Evolutionary conservation across 2,797 vertebrate species (phyloP), one percentile per base, ranked within the genome.

Genomic region (Paedocypris micromegethes): DNA sequence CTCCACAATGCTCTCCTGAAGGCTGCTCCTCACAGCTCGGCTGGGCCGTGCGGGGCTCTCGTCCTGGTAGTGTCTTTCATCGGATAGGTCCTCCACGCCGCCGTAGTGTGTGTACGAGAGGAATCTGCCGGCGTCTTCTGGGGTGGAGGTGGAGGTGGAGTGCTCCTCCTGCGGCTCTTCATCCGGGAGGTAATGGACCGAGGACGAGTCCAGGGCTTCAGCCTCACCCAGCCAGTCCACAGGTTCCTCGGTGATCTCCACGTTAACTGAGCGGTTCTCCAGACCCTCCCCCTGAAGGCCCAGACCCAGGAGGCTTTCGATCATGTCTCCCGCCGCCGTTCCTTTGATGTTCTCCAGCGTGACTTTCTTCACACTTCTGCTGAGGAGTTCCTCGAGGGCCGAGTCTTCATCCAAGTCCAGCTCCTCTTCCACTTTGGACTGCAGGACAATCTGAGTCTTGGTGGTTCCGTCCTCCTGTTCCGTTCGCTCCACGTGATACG

Each of bases 181-280:
- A 5, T 81, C 83, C 23, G 81, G 82, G 58, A 82, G 80, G 74
- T 80, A 84, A 23, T 23, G 23, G 23, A 23, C 23, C 23, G 23
- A 23, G 23, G 23, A 23, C 23, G 23, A 23, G 1, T 23, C 23
- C 23, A 23, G 23, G 23, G 23, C 23, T 23, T 83, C 88, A 64
- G 87, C 90, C 4, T 90, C 89, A 0, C 77, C 77, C 5, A 76
- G 52, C 6, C 83, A 87, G 70, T 92, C 93, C 56, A 90, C 9
- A 0, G 90, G 87, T 78, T 96, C 92, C 77, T 97, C 94, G 1
- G 93, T 85, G 45, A 98, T 94, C 82, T 97, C 91, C 62, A 98
- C 92, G 0, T 91, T 93, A 67, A 97, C 87, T 0, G 89, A 88
- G 5, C 88, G 87, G 2, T 90, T 93, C 53, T 85, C 85, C 44